Evolutionary conservation across 2,888 invertebrate genomes (phyloP).

Genomic region (Sialis lutaria): DNA sequence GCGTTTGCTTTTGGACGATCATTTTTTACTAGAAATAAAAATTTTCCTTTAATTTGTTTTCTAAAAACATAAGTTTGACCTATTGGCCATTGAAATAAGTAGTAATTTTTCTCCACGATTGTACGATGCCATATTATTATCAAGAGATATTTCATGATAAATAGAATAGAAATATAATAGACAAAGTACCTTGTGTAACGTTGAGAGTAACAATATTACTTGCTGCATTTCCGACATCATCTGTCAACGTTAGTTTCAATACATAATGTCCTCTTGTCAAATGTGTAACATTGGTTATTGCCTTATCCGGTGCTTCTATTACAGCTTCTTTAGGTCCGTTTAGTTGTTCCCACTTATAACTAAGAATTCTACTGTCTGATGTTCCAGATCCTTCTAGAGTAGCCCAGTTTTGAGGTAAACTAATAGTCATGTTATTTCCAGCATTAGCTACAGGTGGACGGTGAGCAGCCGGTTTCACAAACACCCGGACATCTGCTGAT

Average conservation of each 20-base stretch:
- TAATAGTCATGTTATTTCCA: slow-evolving; percentile 48
- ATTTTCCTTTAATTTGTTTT: too few species aligned
- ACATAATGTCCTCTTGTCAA: slow-evolving; percentile 72
- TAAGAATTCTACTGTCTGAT: slow-evolving; percentile 67
- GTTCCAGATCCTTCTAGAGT: slow-evolving; percentile 53
- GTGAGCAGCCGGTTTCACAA: slow-evolving; percentile 80
- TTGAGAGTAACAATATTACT: slow-evolving; percentile 53
- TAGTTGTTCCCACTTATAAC: slow-evolving; percentile 71
- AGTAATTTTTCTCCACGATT: too few species aligned
- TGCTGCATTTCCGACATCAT: slow-evolving; percentile 70
- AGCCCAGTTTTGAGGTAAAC: slow-evolving; percentile 68
- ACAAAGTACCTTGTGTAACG: slow-evolving; percentile 65
- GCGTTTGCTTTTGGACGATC: slow-evolving; percentile 77
- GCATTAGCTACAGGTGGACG: slow-evolving; percentile 61
- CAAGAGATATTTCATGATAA: neutral
- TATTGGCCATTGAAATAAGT: too few species aligned
- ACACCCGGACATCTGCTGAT: slow-evolving; percentile 76
- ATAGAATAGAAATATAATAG: neutral
- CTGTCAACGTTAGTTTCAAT: slow-evolving; percentile 65
- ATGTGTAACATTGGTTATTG: slow-evolving; percentile 56
- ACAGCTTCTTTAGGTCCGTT: slow-evolving; percentile 45
- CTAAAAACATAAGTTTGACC: too few species aligned
- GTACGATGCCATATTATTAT: too few species aligned
- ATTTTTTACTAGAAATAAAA: slow-evolving; percentile 58
- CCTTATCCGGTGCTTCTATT: slow-evolving; percentile 21